Base-by-base conservation (phyloP, 2,888 invertebrate species). In the Drosophila formosana region DNA sequence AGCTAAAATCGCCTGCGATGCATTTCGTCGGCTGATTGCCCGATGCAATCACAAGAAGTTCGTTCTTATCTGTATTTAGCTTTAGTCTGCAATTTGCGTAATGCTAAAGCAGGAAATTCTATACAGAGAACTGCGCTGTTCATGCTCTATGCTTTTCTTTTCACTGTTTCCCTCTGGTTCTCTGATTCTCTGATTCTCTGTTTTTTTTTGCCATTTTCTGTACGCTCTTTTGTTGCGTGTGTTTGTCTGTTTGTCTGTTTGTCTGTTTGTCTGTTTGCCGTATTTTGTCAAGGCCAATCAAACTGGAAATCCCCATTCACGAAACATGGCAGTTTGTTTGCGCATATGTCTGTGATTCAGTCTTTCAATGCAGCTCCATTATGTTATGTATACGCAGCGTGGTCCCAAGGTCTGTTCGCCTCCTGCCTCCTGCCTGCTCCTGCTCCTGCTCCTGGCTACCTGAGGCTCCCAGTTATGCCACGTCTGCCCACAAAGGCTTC, bases 331-430 rank as follows among this genome's bases (percentile, higher is more conserved):
- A 68, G 6, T 46, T 66, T 53, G 66, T 67, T 72, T 78, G 80
- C 53, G 23, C 55, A 58, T 57, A 55, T 49, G 60, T 67, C 71
- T 78, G 65, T 72, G 82, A 74, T 68, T 70, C 62, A 53, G 69
- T 62, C 82, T 79, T 79, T 85, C 77, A 77, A 79, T 84, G 74
- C 72, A 77, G 62, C 41, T 57, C 77, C 66, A 67, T 79, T 71
- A 80, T 75, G 66, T 71, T 57, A 57, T 63, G 63, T 51, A 51
- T 65, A 56, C 56, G 50, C 34, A 39, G n/a, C 32, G 13, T 56
- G 25, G 55, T 9, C 56, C 32, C 45, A 51, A 41, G 61, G 49
- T 23, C 56, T 43, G 26, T 32, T 5, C 28, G 28, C 13, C 30
- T 32, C 25, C 8, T 6, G 26, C 7, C 25, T n/a, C n/a, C n/a